Percentiles rank a stretch among this genome's conserved stretches.
These are phyloP conservation scores for Grammomys dolichurus DNA, from an alignment of 2,113 vertebrate species.

Conservation along the genomic window DNA sequence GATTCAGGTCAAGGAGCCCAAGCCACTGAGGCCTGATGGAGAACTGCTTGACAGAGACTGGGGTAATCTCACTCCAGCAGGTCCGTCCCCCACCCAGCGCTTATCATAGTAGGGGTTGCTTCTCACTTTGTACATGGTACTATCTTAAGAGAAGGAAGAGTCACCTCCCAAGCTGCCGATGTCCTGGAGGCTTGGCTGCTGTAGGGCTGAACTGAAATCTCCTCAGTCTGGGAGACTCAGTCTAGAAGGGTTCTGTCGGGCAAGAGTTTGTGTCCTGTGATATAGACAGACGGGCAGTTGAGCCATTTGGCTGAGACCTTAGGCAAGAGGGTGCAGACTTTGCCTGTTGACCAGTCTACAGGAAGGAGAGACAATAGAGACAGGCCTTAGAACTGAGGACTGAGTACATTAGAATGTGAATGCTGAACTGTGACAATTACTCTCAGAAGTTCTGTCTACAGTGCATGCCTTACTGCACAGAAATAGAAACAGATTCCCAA, in stretches of 20 bases:
- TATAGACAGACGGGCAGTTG: background rate
- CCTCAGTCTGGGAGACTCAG: background rate
- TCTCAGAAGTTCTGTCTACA: conserved; percentile 26
- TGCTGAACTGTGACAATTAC: background rate
- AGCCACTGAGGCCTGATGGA: background rate
- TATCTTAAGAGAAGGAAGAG: conserved; percentile 20
- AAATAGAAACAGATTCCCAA: conserved; percentile 34
- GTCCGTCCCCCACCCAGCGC: conserved; percentile 4
- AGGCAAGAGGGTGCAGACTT: conserved; percentile 35
- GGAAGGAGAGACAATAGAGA: background rate
- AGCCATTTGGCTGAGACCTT: conserved; percentile 23
- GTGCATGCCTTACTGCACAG: conserved; percentile 4
- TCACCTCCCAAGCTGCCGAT: background rate
- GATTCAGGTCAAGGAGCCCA: background rate
- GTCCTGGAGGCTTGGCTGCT: background rate
- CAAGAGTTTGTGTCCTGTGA: background rate
- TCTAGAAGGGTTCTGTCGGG: background rate
- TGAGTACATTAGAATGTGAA: conserved; percentile 1
- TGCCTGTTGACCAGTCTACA: background rate
- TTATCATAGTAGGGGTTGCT: conserved; percentile 45
- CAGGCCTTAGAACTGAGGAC: background rate
- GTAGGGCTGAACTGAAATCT: background rate
- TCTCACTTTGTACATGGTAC: background rate
- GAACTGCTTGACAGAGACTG: background rate
- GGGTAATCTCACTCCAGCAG: conserved; percentile 62